phyloP scores from a whole-genome alignment of 2,888 invertebrate genomes.

The Lapara coniferarum region DNA sequence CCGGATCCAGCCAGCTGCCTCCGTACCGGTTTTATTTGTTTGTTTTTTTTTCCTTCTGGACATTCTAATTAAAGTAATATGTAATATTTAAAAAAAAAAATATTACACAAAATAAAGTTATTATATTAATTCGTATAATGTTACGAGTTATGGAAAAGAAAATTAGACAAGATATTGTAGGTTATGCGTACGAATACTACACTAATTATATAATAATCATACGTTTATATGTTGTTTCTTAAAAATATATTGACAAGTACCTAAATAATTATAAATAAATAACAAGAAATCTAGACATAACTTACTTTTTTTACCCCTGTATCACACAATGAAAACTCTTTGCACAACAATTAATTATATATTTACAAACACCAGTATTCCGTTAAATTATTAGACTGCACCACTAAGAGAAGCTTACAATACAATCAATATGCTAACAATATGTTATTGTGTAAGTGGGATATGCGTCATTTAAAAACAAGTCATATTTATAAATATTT shows the following conservation, averaged over 20 bases:
- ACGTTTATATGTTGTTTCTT: too few species aligned
- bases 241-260: too few species aligned
- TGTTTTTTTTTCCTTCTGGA: not conserved
- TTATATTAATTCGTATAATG: not conserved
- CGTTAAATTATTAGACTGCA: not conserved
- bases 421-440: conserved; percentile 1
- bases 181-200: too few species aligned
- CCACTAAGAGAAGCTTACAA: not conserved
- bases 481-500: conserved; percentile 12
- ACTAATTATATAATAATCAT: too few species aligned
- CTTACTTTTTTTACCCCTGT: not conserved
- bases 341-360: not conserved
- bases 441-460: conserved; percentile 1
- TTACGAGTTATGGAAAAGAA: not conserved
- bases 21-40: conserved; percentile 18
- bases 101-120: not conserved
- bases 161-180: too few species aligned
- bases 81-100: too few species aligned
- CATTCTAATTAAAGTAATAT: not conserved
- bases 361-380: not conserved
- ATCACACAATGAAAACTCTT: not conserved
- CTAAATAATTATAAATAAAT: too few species aligned
- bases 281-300: too few species aligned
- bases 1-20: conserved; percentile 53
- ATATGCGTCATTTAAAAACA: conserved; percentile 17